Base-by-base conservation (phyloP, 2,113 vertebrate species). In the Macaca nemestrina region DNA sequence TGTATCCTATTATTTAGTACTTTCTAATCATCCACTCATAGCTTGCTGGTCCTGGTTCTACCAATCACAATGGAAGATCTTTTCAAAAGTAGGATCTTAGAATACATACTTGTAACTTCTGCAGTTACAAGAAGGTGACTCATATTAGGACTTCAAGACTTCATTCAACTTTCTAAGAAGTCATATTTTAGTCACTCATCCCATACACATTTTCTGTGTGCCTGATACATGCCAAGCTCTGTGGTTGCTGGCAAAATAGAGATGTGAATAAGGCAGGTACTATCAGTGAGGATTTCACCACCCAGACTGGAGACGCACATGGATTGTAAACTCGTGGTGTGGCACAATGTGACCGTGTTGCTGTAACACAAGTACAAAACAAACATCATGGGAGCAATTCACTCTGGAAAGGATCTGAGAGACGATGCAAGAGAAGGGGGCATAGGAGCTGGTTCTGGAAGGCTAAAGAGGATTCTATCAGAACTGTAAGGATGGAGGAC, bases 61-160 rank as follows among this genome's bases (percentile, higher is more conserved):
- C n/a, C 43, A 76, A 38, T 45, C 38, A 78, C 0, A 38, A 35
- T 4, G 48, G 30, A 25, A 64, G 30, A 75, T 45, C 55, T n/a
- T 22, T 38, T 43, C 35, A 27, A 16, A 38, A 55, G 25, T 0
- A 76, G 59, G 13, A 78, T 68, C 45, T 78, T 82, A 68, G 14
- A 25, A 30, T 57, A 40, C 43, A 48, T 12, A 43, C 70, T 6
- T 55, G 8, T 59, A 90, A 64, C 7, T 79, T 72, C n/a, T 35
- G 80, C 1, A 82, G 67, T 75, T 89, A 78, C 13, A 38, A 89
- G 70, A 86, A 30, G 57, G 81, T 48, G 79, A 93, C n/a, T 96
- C 83, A 70, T 6, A 57, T 32, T 22, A 82, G 50, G 35, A 72
- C 52, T 48, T 86, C 67, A 76, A 90, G 64, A 93, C 67, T n/a